Evolutionary conservation across 2,888 invertebrate genomes (phyloP).

Genomic region (Leptinotarsa rubiginosa): DNA sequence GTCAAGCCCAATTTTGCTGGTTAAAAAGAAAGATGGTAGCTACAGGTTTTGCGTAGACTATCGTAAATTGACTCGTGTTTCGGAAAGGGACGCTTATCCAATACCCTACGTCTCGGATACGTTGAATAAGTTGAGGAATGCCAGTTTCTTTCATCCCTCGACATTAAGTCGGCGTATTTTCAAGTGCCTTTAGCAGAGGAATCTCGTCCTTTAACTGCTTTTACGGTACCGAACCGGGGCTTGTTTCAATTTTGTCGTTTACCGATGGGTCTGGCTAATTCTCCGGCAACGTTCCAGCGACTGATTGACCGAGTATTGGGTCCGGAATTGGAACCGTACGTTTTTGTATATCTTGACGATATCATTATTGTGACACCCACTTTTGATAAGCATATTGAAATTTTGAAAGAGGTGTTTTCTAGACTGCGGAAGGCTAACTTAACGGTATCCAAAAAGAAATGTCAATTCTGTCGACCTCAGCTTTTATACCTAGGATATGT

Average conservation of each 20-base stretch:
- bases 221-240: slow-evolving; percentile 1
- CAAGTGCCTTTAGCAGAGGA: slow-evolving; percentile 3
- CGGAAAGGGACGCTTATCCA: neutral
- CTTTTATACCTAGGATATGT: slow-evolving; percentile 37
- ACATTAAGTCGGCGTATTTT: slow-evolving; percentile 6
- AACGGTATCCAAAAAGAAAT: slow-evolving; percentile 45
- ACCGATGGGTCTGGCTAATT: slow-evolving; percentile 5
- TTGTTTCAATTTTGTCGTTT: slow-evolving; percentile 5
- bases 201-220: slow-evolving; percentile 1
- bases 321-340: slow-evolving; percentile 11
- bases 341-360: slow-evolving; percentile 52
- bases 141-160: slow-evolving; percentile 8
- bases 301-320: slow-evolving; percentile 17
- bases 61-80: neutral
- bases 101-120: too few relatives aligned
- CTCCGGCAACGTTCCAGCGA: slow-evolving; percentile 21
- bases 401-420: slow-evolving; percentile 42
- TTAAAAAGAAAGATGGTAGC: neutral
- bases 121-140: neutral
- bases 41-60: slow-evolving; percentile 6
- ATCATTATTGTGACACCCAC: slow-evolving; percentile 44
- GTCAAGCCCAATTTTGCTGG: too few relatives aligned
- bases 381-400: slow-evolving; percentile 42
- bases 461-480: slow-evolving; percentile 33
- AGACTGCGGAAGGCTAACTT: slow-evolving; percentile 41